These are phyloP conservation scores for Tenthredo livida DNA, from an alignment of 2,888 invertebrate genomes.

Conservation along the genomic window DNA sequence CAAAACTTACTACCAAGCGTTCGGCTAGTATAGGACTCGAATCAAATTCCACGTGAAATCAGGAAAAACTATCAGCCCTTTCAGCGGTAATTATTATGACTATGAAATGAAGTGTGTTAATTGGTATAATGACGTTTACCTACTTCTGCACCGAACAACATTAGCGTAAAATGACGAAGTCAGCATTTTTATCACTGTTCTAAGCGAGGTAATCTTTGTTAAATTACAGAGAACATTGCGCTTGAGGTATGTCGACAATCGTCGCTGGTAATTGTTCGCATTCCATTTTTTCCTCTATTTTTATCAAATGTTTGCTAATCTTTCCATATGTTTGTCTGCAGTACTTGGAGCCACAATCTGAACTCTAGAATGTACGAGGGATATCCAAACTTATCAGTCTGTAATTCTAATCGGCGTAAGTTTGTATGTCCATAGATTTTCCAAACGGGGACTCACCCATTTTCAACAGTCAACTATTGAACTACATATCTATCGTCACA, in stretches of 20 bases:
- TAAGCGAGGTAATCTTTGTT: conserved; percentile 25
- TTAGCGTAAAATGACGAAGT: background rate
- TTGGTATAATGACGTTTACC: background rate
- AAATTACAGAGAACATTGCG: conserved; percentile 34
- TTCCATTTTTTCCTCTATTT: background rate
- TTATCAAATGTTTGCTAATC: background rate
- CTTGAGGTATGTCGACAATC: conserved; percentile 12
- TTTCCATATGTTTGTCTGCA: background rate
- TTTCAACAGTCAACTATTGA: background rate
- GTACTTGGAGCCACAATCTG: background rate
- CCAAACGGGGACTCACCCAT: background rate
- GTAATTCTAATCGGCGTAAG: background rate
- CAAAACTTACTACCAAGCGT: background rate
- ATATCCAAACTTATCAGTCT: background rate
- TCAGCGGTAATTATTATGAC: conserved; percentile 4
- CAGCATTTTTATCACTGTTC: background rate
- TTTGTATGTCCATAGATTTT: background rate
- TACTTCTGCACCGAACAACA: conserved; percentile 5
- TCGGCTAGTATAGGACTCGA: background rate
- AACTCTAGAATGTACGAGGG: background rate
- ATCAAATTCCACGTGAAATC: background rate
- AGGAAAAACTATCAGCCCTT: background rate
- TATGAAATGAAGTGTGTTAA: background rate
- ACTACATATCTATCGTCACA: background rate
- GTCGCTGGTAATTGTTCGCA: background rate